Base-by-base conservation (phyloP, 2,797 vertebrate genomes). In the Poeciliopsis presidionis region DNA sequence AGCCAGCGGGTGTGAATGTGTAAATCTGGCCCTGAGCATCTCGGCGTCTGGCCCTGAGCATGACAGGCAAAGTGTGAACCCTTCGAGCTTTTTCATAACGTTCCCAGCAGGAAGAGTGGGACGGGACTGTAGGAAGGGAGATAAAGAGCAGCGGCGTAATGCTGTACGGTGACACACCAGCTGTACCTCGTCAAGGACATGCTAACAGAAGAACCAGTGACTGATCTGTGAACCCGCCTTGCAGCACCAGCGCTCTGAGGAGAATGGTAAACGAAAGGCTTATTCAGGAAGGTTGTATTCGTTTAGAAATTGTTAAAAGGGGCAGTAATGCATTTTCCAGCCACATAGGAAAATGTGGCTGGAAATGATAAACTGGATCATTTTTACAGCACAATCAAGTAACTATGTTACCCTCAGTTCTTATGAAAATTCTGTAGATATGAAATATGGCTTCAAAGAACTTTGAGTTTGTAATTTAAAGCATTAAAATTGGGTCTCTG, bases 21-120 rank as follows among this genome's bases (percentile, higher is more conserved):
- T 76, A 67, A 87, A 74, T 84, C 36, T 84, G 87, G 88, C 82
- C 86, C 76, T 55, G 67, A 88, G 59, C n/a, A 74, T 81, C 79
- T 72, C 65, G 65, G 79, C 28, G 57, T 36, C 82, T 79, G 84
- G 78, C 72, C 36, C 36, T 11, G 80, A 86, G 71, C 46, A 39
- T n/a, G 53, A 59, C 28, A 25, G 75, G 76, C 80, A 82, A 84
- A 83, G 63, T 33, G 76, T 30, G 81, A 87, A 75, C 59, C 65
- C 61, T 78, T 78, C 87, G 75, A 91, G 82, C 87, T 81, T 81
- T 86, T 89, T 69, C 36, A 75, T 71, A 65, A 80, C 16, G 72
- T 59, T 78, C 79, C 30, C 39, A 75, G 69, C 71, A 63, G 20
- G 4, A 39, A 72, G 39, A n/a, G 69, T 16, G 65, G 65, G 74